Evolutionary conservation across 2,113 vertebrate genomes (phyloP).

Genomic region (Tyrannus savana): DNA sequence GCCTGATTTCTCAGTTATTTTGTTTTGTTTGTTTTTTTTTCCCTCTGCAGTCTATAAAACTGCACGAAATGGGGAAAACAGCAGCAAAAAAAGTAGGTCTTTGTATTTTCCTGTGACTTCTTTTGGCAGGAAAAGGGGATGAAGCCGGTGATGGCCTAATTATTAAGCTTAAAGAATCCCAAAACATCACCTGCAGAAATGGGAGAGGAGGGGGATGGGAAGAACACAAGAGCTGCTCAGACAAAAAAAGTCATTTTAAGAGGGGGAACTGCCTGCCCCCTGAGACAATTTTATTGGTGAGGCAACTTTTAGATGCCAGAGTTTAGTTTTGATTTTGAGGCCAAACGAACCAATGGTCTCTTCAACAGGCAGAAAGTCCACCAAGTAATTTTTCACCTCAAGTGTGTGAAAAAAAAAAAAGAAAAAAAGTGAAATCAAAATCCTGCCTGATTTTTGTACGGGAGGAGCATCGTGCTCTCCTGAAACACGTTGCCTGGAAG

Average conservation of each 20-base stretch:
- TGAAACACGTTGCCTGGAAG: background rate
- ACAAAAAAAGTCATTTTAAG: background rate
- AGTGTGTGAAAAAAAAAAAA: background rate
- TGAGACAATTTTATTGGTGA: background rate
- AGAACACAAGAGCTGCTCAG: background rate
- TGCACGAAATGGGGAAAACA: background rate
- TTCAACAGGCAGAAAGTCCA: background rate
- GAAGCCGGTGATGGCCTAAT: background rate
- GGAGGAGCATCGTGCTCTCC: background rate
- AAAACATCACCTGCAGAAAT: background rate
- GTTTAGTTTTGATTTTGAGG: background rate
- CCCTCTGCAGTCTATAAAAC: background rate
- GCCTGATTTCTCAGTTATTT: background rate
- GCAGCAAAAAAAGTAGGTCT: slow-evolving; percentile 3
- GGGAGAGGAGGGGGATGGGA: background rate
- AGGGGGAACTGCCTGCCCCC: background rate
- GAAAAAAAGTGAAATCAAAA: background rate
- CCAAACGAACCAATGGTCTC: background rate
- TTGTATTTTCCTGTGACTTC: background rate
- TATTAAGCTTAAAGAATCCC: background rate
- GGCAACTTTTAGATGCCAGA: background rate
- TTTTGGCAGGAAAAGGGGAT: background rate
- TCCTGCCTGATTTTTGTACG: background rate
- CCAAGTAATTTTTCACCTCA: background rate
- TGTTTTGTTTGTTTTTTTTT: background rate